phyloP scores from a whole-genome alignment of 1,140 invertebrate species.

The Popillia japonica region DNA sequence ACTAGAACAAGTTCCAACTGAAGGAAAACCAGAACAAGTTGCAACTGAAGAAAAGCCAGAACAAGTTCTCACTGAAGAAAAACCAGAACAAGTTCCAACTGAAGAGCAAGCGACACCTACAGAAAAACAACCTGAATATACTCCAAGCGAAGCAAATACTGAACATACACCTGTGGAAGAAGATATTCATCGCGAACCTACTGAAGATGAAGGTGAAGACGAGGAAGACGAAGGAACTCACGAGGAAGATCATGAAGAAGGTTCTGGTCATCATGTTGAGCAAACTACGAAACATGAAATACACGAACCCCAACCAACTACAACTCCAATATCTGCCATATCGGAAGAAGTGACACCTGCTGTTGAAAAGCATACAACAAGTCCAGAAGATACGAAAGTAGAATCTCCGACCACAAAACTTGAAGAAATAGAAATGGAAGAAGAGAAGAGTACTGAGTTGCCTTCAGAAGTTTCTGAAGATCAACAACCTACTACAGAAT shows the following conservation, averaged over 20 bases:
- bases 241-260: conserved; percentile 40
- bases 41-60: conserved; percentile 26
- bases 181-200: background rate
- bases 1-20: conserved; percentile 31
- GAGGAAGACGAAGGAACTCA: conserved; percentile 38
- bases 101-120: background rate
- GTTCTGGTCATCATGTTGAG: conserved; percentile 42
- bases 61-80: background rate
- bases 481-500: background rate
- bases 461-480: background rate
- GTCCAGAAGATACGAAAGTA: conserved; percentile 43
- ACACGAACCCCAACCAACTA: background rate
- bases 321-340: background rate
- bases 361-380: background rate
- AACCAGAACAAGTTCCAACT: too few relatives aligned
- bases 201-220: conserved; percentile 6
- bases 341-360: background rate
- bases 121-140: background rate
- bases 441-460: background rate
- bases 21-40: conserved; percentile 21
- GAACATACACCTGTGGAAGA: background rate
- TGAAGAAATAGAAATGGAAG: background rate
- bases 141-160: conserved; percentile 42
- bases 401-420: background rate
- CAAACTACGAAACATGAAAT: conserved; percentile 22